phyloP scores from a whole-genome alignment of 2,113 vertebrate species.

The Onychorhynchus coronatus region DNA sequence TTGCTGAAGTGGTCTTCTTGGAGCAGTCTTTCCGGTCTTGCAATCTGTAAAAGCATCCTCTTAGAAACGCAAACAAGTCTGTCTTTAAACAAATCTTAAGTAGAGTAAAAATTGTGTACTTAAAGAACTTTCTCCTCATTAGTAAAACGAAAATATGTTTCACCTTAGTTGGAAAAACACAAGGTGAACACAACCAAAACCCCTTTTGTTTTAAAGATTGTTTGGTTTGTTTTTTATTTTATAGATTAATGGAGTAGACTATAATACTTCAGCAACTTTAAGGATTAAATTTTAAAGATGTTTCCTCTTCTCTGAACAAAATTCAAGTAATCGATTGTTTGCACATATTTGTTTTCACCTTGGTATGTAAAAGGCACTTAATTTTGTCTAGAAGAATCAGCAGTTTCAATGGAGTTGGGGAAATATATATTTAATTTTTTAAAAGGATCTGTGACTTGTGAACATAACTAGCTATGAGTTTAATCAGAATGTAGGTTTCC shows the following conservation, averaged over 20 bases:
- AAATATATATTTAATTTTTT: not conserved
- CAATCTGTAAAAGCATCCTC: not conserved
- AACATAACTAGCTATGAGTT: not conserved
- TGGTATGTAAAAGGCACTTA: not conserved
- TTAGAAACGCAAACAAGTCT: not conserved
- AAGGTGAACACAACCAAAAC: fast-evolving
- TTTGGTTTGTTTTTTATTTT: not conserved
- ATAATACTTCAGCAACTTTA: not conserved
- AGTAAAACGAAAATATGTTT: not conserved
- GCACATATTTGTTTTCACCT: not conserved
- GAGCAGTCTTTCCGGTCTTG: not conserved
- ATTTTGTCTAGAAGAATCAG: not conserved
- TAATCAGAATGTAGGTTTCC: not conserved
- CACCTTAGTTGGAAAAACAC: not conserved
- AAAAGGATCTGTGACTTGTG: not conserved
- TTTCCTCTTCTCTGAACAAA: not conserved
- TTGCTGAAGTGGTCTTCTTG: not conserved
- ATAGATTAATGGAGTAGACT: not conserved
- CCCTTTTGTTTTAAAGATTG: not conserved
- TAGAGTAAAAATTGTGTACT: not conserved
- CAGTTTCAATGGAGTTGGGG: not conserved
- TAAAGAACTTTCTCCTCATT: not conserved
- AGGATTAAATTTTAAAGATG: not conserved
- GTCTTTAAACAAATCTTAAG: not conserved
- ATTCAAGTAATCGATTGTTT: not conserved